Base-by-base conservation (phyloP, 2,888 invertebrate genomes). In the Diarsia mendica region DNA sequence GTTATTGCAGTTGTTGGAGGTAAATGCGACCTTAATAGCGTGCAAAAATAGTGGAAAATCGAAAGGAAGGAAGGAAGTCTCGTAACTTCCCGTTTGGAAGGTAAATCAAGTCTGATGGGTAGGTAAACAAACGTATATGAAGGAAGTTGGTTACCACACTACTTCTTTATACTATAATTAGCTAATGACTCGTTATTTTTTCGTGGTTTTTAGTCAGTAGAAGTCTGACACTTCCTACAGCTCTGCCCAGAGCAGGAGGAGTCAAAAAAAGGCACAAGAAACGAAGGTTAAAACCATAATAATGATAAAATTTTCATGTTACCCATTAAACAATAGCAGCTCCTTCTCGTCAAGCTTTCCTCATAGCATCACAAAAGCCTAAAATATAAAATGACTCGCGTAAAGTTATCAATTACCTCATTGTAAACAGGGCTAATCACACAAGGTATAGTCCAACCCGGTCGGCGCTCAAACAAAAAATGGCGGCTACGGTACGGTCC, bases 401-500 rank as follows among this genome's bases (percentile, higher is more conserved):
- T 15, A 67, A 64, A 48, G 67, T 77, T 79, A 87, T 83, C 77
- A 86, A 85, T 81, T 76, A 81, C 23, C 77, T 74, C 66, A 79
- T 74, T 75, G 60, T 70, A 72, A 81, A 71, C 58, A 73, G 55
- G 48, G 60, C 75, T 81, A 77, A 87, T 71, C 75, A 84, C 72
- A 23, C 44, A 68, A 64, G 70, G 63, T 78, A 67, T 15, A 63
- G 72, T 63, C 58, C 69, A 44, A 64, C 23, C 78, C 44, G 66
- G 77, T 66, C 60, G 49, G 13, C 13, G 28, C 65, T 13, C 48
- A 28, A n/a, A 70, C 83, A 88, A 88, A 88, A 88, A 88, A 70
- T 72, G 65, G n/a, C 77, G 65, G 68, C 77, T 69, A 64, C 68
- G 79, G 87, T 88, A 89, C 85, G 81, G 88, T 85, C 79, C 72